Percentiles rank a stretch among this genome's conserved stretches.
Conservation (phyloP, 1,140 invertebrate species). For the Daktulosphaira vitifoliae region DNA sequence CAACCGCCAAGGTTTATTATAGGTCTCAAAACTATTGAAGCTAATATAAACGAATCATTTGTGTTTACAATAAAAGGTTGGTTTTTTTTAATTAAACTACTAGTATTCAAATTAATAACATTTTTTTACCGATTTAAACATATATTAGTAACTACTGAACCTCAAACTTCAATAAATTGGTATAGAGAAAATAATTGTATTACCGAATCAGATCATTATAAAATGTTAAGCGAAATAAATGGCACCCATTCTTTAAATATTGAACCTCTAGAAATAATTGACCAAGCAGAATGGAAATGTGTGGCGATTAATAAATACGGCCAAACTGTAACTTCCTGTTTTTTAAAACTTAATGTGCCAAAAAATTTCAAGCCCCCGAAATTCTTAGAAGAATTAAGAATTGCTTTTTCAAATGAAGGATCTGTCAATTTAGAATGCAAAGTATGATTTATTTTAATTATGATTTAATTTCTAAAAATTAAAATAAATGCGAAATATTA, state of each 20-base stretch:
- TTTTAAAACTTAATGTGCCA: conserved; percentile 72
- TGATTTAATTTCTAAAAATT: not conserved
- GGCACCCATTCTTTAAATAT: conserved; percentile 66
- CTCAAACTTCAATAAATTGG: conserved; percentile 2
- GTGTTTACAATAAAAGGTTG: conserved; percentile 69
- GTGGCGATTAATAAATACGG: conserved; percentile 79
- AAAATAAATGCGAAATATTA: not conserved
- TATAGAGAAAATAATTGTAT: conserved; percentile 25
- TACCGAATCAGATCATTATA: conserved; percentile 35
- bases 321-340: conserved; percentile 75
- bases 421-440: conserved; percentile 88
- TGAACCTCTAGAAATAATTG: conserved; percentile 61
- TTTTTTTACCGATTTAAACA: not conserved
- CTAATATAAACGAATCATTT: conserved; percentile 70
- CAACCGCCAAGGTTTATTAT: conserved; percentile 73
- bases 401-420: conserved; percentile 74
- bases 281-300: conserved; percentile 87
- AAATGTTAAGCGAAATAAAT: conserved; percentile 48
- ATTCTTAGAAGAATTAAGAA: conserved; percentile 73
- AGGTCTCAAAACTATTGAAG: conserved; percentile 71
- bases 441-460: conserved; percentile 41
- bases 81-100: not conserved
- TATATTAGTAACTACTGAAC: conserved; percentile 15
- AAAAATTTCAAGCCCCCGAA: conserved; percentile 78
- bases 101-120: not conserved